These are phyloP conservation scores for Laspeyria flexula DNA, from an alignment of 2,888 invertebrate genomes.

Conservation along the genomic window DNA sequence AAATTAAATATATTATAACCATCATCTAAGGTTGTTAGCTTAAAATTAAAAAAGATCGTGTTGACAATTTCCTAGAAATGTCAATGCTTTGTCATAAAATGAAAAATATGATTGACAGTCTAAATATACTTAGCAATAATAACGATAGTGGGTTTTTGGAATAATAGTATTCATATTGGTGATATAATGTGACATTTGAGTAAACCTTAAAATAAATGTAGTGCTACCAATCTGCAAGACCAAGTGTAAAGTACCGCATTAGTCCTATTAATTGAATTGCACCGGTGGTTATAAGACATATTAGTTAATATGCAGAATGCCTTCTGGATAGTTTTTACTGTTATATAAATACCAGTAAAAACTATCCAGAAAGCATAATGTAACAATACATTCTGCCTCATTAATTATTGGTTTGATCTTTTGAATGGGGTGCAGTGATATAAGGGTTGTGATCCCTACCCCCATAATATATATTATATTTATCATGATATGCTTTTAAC, in stretches of 20 bases:
- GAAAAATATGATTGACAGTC: too few species aligned
- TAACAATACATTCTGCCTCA: slow-evolving; percentile 6
- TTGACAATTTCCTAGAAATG: too few species aligned
- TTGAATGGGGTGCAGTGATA: slow-evolving; percentile 17
- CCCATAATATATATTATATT: slow-evolving; percentile 2
- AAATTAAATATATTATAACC: too few species aligned
- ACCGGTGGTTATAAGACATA: slow-evolving; percentile 31
- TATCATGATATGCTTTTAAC: slow-evolving; percentile 5
- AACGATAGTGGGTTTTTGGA: background rate
- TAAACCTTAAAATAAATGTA: too few species aligned
- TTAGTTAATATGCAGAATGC: slow-evolving; percentile 37
- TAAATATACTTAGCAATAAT: too few species aligned
- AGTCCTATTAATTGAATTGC: background rate
- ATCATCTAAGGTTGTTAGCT: too few species aligned
- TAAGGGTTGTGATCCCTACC: slow-evolving; percentile 21
- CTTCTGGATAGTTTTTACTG: too few species aligned
- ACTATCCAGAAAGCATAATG: too few species aligned
- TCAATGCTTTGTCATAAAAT: too few species aligned
- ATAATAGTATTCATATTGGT: background rate
- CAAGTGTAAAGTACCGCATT: slow-evolving; percentile 16
- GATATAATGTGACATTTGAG: too few species aligned
- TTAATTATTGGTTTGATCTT: background rate
- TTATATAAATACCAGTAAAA: too few species aligned
- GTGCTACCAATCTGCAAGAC: background rate
- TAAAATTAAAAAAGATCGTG: too few species aligned